Evolutionary conservation across 1,140 invertebrate species (phyloP).

Genomic region (Heliconius himera): DNA sequence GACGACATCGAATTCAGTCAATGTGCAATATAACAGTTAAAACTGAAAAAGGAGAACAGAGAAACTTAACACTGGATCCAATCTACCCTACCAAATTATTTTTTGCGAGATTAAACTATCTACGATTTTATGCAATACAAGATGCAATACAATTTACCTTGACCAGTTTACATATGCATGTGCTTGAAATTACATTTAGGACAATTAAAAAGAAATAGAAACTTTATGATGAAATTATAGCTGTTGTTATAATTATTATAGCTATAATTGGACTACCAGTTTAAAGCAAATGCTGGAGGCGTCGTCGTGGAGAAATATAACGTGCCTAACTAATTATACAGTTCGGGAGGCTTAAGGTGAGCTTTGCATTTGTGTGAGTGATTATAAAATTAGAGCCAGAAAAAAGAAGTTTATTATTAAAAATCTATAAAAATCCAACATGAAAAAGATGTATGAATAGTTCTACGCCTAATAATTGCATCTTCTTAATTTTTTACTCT

Average conservation of each 20-base stretch:
- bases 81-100: background rate
- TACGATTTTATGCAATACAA: background rate
- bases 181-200: background rate
- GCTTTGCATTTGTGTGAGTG: too few relatives aligned
- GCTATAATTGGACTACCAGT: background rate
- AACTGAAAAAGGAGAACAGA: background rate
- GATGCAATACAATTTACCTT: background rate
- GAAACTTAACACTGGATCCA: too few relatives aligned
- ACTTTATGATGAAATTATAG: background rate
- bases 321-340: background rate
- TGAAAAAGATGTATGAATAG: too few relatives aligned
- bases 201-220: conserved; percentile 7
- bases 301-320: background rate
- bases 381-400: too few relatives aligned
- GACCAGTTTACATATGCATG: conserved; percentile 3
- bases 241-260: background rate
- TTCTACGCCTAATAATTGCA: too few relatives aligned
- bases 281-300: background rate
- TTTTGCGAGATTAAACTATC: background rate
- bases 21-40: background rate
- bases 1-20: too few relatives aligned
- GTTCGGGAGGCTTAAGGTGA: too few relatives aligned
- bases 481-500: too few relatives aligned
- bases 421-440: too few relatives aligned
- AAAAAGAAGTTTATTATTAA: too few relatives aligned